A percentile compares a stretch with the other conserved stretches of the same genome.
Evolutionary conservation across 2,888 invertebrate genomes (phyloP).

Genomic region (Mystacides longicornis): DNA sequence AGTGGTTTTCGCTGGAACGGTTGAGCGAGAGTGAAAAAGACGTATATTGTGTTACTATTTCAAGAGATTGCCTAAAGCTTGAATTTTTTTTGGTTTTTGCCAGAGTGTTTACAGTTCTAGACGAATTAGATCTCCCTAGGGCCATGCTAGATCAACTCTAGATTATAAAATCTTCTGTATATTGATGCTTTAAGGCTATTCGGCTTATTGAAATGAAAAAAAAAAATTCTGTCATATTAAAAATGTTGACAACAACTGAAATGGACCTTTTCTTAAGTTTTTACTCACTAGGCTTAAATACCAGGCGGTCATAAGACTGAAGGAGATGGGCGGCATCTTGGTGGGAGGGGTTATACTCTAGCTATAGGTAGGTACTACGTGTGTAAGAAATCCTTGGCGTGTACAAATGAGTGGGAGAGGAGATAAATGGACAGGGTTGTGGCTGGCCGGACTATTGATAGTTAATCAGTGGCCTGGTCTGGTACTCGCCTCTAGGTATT

Average conservation of each 20-base stretch:
- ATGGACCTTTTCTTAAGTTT: conserved; percentile 10
- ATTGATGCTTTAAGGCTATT: too few species aligned
- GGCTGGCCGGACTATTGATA: conserved; percentile 26
- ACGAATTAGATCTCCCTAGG: too few species aligned
- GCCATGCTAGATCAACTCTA: too few species aligned
- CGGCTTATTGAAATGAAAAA: too few species aligned
- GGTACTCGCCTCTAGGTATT: background rate
- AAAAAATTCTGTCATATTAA: too few species aligned
- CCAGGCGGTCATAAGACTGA: conserved; percentile 11
- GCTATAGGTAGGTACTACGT: background rate
- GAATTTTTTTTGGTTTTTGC: too few species aligned
- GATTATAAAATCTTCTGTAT: too few species aligned
- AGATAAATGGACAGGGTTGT: conserved; percentile 27
- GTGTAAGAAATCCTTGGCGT: conserved; percentile 23
- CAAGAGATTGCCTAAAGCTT: too few species aligned
- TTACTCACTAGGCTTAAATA: conserved; percentile 9
- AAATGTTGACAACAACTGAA: conserved; percentile 5
- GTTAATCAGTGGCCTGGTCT: conserved; percentile 23
- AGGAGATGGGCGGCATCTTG: conserved; percentile 6
- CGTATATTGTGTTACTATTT: too few species aligned
- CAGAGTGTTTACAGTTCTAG: too few species aligned
- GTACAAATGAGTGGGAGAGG: conserved; percentile 26
- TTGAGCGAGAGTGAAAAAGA: too few species aligned
- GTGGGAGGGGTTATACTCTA: background rate
- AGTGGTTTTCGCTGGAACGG: too few species aligned